Percentiles rank a stretch among this genome's conserved stretches.
These are phyloP conservation scores for Morus bassanus DNA, from an alignment of 2,797 vertebrate species.

Conservation along the genomic window DNA sequence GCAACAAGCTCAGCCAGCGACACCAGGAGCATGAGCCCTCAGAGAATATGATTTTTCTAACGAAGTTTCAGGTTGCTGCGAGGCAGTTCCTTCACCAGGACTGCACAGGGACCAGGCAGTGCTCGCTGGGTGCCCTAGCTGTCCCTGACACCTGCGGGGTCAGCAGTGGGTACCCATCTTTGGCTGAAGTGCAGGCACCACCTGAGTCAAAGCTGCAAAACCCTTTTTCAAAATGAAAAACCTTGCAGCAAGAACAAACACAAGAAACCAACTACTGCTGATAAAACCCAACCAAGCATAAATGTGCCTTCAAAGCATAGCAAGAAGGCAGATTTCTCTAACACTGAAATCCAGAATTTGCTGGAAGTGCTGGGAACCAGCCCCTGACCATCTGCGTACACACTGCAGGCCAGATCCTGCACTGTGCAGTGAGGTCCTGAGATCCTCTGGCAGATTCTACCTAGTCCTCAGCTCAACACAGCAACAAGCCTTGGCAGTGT, in stretches of 20 bases:
- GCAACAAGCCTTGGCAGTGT: background rate
- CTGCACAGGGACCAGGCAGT: background rate
- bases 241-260: background rate
- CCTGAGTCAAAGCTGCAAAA: background rate
- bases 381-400: background rate
- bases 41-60: background rate
- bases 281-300: background rate
- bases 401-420: background rate
- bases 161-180: background rate
- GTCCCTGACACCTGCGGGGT: background rate
- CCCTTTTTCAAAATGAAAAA: background rate
- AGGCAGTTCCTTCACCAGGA: background rate
- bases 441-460: background rate
- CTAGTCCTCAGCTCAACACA: background rate
- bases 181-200: background rate
- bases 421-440: background rate
- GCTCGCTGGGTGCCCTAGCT: background rate
- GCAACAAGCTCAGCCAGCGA: background rate
- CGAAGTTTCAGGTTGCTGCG: background rate
- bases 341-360: background rate
- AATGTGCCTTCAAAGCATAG: background rate
- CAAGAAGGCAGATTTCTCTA: background rate
- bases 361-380: background rate
- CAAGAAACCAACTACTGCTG: background rate
- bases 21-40: background rate